Evolutionary conservation across 2,797 vertebrate genomes (phyloP).

Genomic region (Coregonus ussuriensis): DNA sequence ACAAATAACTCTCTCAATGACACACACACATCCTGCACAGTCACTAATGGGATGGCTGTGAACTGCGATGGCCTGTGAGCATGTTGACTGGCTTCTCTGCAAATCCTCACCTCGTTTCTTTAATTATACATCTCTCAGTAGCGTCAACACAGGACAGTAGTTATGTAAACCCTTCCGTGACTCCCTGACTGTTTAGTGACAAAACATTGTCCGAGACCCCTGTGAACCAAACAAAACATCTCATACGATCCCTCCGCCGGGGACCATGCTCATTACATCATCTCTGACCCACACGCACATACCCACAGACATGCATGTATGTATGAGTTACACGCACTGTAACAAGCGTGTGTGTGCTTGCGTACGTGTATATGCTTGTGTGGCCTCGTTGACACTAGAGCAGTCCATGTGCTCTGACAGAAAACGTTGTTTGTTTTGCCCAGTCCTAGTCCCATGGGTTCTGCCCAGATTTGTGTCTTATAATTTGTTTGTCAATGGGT

Average conservation of each 20-base stretch:
- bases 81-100: constrained; percentile 2
- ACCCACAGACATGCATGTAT: too few species aligned
- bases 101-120: constrained; percentile 26
- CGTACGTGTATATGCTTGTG: too few species aligned
- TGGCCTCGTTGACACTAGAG: neutral
- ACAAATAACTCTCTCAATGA: too few species aligned
- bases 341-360: too few species aligned
- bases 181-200: neutral
- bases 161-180: constrained; percentile 31
- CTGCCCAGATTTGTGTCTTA: neutral
- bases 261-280: neutral
- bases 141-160: neutral
- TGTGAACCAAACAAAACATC: constrained; percentile 13
- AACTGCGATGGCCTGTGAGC: neutral
- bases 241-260: neutral
- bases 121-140: constrained; percentile 39
- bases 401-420: too few species aligned
- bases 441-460: too few species aligned
- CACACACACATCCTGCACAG: constrained; percentile 2
- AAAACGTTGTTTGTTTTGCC: too few species aligned
- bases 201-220: constrained; percentile 33
- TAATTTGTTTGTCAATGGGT: neutral
- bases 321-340: too few species aligned
- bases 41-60: constrained; percentile 32
- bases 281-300: neutral